Evolutionary conservation across 2,888 invertebrate species (phyloP), one percentile per base, ranked within the genome.

Genomic region (Ommatoiulus sabulosus): DNA sequence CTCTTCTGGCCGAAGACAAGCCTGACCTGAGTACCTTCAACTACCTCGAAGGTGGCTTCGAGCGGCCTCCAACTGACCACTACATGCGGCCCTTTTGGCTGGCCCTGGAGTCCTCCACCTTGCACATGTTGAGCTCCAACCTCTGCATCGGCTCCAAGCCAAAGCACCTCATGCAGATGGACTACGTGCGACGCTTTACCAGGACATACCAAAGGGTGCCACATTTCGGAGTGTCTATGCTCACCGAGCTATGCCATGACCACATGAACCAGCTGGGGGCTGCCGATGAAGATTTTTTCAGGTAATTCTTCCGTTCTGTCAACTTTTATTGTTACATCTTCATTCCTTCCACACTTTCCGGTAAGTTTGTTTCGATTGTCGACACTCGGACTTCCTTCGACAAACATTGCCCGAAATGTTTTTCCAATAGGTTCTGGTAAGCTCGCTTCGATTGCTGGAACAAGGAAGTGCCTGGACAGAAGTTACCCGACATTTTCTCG

Each of bases 1-100:
- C 98, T 0, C 94, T 95, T 0, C 96, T 96, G 90, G 97, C 95
- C 0, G 98, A 98, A 93, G 98, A 98, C 92, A 95, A 96, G 0
- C 95, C 96, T 0, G 93, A 93, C 90, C 95, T 97, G 92, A 96
- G 96, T 0, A 95, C 96, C 1, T 98, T 98, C 91, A 97, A 96
- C 91, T 97, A 95, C 91, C 93, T 94, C 46, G 96, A 96, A 91
- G 93, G 93, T 3, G 98, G 98, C 0, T 98, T 98, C 91, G 93
- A 93, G 0, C 93, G 94, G n/a, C 94, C 95, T 88, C 97, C 98
- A 0, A 96, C 97, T 0, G 97, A 98, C 92, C 97, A 96, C 92
- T 97, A 97, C 92, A 94, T 96, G 89, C 94, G 96, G 72, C 96
- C 97, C 0, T 95, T 96, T 91, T 95, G 96, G 91, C 92, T 95